Percentiles rank a stretch among this genome's conserved stretches.
These are phyloP conservation scores for Aramus guarauna DNA, from an alignment of 2,113 vertebrate species.

Conservation along the genomic window DNA sequence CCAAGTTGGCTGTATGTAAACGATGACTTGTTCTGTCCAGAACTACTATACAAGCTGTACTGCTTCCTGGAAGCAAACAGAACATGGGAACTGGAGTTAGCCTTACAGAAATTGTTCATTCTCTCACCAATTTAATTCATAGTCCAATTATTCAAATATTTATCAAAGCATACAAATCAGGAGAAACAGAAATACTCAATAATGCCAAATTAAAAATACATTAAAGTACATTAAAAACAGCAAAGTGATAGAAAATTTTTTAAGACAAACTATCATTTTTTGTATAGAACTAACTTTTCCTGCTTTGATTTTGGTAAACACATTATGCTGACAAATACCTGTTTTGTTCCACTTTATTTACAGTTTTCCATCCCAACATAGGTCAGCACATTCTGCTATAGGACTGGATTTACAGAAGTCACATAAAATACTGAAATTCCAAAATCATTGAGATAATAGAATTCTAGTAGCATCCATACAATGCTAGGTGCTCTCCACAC, in stretches of 20 bases:
- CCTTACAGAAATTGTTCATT: not conserved
- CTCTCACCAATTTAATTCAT: not conserved
- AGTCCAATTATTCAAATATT: not conserved
- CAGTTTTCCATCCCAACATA: conserved; percentile 15
- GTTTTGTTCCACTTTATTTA: conserved; percentile 58
- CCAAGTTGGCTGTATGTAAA: conserved; percentile 94
- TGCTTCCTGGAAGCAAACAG: conserved; percentile 82
- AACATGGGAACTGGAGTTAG: accelerated
- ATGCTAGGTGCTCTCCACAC: not conserved
- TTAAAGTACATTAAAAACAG: not conserved
- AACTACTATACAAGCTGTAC: conserved; percentile 91
- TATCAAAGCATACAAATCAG: not conserved
- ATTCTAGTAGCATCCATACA: conserved; percentile 26
- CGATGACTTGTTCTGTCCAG: conserved; percentile 91
- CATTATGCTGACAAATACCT: conserved; percentile 20
- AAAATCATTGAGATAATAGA: not conserved
- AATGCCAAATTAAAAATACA: not conserved
- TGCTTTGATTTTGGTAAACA: conserved; percentile 1
- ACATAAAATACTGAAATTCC: conserved; percentile 50
- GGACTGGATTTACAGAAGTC: conserved; percentile 16
- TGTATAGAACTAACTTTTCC: not conserved
- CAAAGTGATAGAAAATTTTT: not conserved
- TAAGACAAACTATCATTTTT: not conserved
- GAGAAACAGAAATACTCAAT: not conserved
- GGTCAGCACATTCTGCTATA: conserved; percentile 52